Base-by-base conservation (phyloP, 2,888 invertebrate species). In the Arge pagana region DNA sequence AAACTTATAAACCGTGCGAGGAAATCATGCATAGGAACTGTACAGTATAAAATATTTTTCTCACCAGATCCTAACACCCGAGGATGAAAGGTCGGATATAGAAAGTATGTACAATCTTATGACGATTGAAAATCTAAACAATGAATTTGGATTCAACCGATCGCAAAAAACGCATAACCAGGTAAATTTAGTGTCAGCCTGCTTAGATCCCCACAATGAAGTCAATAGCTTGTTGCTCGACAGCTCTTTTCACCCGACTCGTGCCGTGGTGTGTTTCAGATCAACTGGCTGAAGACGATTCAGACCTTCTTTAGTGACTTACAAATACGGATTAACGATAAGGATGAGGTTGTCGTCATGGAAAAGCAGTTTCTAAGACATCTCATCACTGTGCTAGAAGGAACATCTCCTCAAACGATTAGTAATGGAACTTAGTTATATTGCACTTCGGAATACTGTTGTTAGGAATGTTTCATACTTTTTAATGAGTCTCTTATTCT, bases 301-400 rank as follows among this genome's bases (percentile, higher is more conserved):
- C 55, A 60, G 35, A 54, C 48, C 24, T 48, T 64, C 4, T 62
- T 68, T 36, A 35, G 48, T 18, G 61, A 60, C 33, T 37, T 54
- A 13, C 54, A 53, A 6, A 56, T 58, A 1, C 48, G 54, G 10
- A 36, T 63, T 11, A 53, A 52, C n/a, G 52, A 55, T 31, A 52
- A 62, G 35, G 56, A 62, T 19, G 59, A 41, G 21, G 52, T 68
- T 35, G 56, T 69, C 13, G 61, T 70, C 4, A 52, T 56, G n/a
- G 67, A 70, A 53, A 40, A 60, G 30, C 57, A 62, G 6, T 70
- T 59, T 48, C 54, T 63, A 23, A 45, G 58, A 35, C 53, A 60
- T 16, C 54, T 70, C 4, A 56, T 56, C 4, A 26, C 36, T 4
- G 40, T 66, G 3, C 26, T 70, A 35, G 59, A 61, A 24, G 54